A percentile compares a stretch with the other conserved stretches of the same genome.
Evolutionary conservation across 2,797 vertebrate species (phyloP).

Genomic region (Muraenolepis orangiensis): DNA sequence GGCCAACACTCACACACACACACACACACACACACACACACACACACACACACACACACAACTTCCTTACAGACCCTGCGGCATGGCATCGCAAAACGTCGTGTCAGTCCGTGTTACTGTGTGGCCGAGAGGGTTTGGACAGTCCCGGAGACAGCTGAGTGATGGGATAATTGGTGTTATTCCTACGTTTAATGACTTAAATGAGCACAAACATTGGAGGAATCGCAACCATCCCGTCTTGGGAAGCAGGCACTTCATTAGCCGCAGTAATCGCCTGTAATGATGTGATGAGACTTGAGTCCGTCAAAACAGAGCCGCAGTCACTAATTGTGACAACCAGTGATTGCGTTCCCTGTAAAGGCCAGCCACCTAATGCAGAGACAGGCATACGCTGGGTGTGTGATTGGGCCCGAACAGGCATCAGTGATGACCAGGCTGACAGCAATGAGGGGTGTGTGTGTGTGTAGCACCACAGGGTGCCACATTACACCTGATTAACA

Average conservation of each 20-base stretch:
- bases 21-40: no score
- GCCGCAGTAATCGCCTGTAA: constrained; percentile 57
- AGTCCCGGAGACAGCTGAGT: constrained; percentile 19
- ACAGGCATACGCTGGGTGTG: constrained; percentile 39
- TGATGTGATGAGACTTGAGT: constrained; percentile 50
- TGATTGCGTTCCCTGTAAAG: constrained; percentile 45
- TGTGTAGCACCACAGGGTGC: background rate
- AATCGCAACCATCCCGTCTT: background rate
- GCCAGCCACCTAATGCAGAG: constrained; percentile 23
- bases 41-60: constrained; percentile 9
- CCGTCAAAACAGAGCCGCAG: constrained; percentile 49
- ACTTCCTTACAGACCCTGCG: background rate
- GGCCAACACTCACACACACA: no score
- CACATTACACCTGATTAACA: background rate
- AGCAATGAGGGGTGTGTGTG: background rate
- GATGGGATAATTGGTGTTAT: constrained; percentile 41
- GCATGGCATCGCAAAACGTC: no score
- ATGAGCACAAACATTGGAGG: constrained; percentile 41
- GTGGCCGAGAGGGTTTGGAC: constrained; percentile 2
- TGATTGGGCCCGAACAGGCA: constrained; percentile 16
- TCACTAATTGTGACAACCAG: constrained; percentile 38
- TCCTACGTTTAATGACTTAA: constrained; percentile 47
- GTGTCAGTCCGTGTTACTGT: background rate
- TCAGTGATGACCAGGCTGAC: constrained; percentile 26
- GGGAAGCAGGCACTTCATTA: constrained; percentile 58